These are phyloP conservation scores for Tiaroga cobitis DNA, from an alignment of 2,797 vertebrate genomes.

Conservation along the genomic window DNA sequence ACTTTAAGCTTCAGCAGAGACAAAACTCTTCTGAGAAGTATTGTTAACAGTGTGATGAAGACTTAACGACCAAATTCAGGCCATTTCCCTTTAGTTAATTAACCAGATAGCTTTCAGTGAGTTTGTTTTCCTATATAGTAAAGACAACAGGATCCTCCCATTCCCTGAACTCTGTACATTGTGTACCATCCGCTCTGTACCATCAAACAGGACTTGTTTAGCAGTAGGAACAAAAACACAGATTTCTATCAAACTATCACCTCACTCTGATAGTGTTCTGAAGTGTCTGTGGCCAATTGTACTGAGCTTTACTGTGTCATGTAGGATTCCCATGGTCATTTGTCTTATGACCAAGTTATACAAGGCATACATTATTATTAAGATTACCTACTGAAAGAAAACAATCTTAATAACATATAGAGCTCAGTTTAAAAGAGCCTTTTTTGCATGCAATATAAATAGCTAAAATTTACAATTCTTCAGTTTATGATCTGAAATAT, in stretches of 20 bases:
- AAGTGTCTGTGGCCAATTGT: neutral
- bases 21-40: neutral
- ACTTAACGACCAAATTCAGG: neutral
- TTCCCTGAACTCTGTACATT: conserved; percentile 6
- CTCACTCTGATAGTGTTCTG: neutral
- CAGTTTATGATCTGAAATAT: neutral
- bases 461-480: neutral
- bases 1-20: neutral
- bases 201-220: neutral
- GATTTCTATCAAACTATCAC: conserved; percentile 12
- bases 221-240: conserved; percentile 26
- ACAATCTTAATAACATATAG: neutral
- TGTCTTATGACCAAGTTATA: neutral
- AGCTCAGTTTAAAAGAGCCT: neutral
- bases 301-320: neutral
- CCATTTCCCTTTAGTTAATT: conserved; percentile 1
- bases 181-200: neutral
- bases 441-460: neutral
- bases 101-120: conserved; percentile 5
- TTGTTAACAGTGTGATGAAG: neutral
- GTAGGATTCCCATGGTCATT: neutral
- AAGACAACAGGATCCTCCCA: conserved; percentile 16
- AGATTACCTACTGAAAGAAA: neutral
- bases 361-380: neutral
- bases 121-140: neutral